phyloP scores from a whole-genome alignment of 2,888 invertebrate genomes.

The Parthenolecanium corni region DNA sequence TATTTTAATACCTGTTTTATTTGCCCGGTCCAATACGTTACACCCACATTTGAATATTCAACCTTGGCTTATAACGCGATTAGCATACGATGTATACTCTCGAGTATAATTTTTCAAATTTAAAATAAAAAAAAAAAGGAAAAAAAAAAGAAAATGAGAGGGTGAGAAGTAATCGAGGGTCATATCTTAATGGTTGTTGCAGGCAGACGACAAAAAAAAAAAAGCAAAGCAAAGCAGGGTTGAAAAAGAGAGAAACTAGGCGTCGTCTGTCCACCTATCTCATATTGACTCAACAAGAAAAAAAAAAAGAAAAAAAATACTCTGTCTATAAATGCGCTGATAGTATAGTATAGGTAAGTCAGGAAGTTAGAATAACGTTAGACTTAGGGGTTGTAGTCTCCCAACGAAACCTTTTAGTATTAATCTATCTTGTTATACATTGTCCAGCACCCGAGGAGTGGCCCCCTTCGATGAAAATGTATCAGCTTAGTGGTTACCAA shows the following conservation, averaged over 20 bases:
- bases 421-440: conserved; percentile 19
- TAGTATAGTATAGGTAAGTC: conserved; percentile 13
- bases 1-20: too few species aligned
- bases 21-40: too few species aligned
- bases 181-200: too few species aligned
- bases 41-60: too few species aligned
- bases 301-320: background rate
- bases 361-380: conserved; percentile 12
- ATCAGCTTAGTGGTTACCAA: too few species aligned
- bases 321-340: background rate
- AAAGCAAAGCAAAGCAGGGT: background rate
- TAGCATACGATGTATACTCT: too few species aligned
- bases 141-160: background rate
- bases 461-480: background rate
- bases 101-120: too few species aligned
- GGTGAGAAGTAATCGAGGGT: too few species aligned
- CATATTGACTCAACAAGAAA: conserved; percentile 12
- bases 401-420: conserved; percentile 19
- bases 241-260: conserved; percentile 8
- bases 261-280: conserved; percentile 18
- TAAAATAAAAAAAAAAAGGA: too few species aligned
- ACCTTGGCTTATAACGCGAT: too few species aligned
- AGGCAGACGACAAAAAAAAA: background rate
- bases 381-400: conserved; percentile 13
- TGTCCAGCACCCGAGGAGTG: conserved; percentile 19